Percentiles rank a stretch among this genome's conserved stretches.
Conservation (phyloP, 2,113 vertebrate species). For the Ctenomys sociabilis region DNA sequence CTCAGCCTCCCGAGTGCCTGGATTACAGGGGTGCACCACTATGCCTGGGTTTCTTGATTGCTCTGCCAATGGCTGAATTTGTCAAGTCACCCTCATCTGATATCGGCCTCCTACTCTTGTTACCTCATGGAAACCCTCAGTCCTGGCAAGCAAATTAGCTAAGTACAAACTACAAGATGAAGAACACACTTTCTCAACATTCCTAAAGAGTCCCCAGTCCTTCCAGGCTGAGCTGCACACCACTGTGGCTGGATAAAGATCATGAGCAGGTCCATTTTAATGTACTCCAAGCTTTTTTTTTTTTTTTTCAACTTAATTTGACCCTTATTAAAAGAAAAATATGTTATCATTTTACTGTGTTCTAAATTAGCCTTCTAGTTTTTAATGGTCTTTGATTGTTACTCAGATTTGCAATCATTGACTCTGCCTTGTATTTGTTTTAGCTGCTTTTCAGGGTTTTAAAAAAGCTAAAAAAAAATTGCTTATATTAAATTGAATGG, state of each 20-base stretch:
- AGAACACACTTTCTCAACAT: neutral
- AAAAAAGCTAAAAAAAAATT: neutral
- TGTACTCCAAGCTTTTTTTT: conserved; percentile 1
- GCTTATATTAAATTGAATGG: conserved; percentile 47
- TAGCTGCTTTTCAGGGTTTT: conserved; percentile 38
- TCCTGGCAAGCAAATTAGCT: neutral
- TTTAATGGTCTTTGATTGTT: conserved; percentile 48
- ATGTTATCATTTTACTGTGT: neutral
- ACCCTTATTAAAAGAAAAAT: conserved; percentile 35
- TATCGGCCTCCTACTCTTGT: neutral
- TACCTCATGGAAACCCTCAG: neutral
- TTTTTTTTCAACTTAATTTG: conserved; percentile 47
- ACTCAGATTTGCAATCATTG: conserved; percentile 36
- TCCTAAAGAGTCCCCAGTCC: neutral
- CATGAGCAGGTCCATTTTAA: conserved; percentile 5
- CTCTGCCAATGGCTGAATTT: neutral
- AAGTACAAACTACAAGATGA: neutral
- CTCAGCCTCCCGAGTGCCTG: neutral
- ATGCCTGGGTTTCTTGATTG: neutral
- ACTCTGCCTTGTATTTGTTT: conserved; percentile 60
- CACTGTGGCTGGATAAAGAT: neutral
- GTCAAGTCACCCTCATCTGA: neutral
- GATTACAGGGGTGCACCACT: neutral
- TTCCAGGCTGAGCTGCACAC: neutral
- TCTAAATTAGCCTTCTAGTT: conserved; percentile 43